Conservation (phyloP, 1,140 invertebrate species). For the Drosophila pruinosa region DNA sequence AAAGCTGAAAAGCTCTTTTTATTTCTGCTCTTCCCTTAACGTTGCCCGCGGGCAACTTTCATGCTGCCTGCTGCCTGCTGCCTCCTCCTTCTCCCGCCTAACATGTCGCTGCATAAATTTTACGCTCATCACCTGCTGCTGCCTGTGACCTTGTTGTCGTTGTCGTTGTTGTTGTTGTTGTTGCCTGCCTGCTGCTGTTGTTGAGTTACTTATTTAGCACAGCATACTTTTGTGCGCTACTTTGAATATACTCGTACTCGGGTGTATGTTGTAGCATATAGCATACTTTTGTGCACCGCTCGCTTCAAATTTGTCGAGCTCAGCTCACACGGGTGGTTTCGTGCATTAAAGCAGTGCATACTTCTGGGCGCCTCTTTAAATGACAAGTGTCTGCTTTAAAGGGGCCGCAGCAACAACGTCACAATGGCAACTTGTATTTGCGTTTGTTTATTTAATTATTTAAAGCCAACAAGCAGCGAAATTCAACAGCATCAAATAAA, state of each 20-base stretch:
- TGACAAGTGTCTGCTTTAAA: neutral
- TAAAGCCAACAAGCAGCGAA: too few species aligned
- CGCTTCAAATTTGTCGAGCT: neutral
- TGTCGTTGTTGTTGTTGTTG: slow-evolving; percentile 24
- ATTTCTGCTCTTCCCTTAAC: neutral
- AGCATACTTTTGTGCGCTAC: slow-evolving; percentile 57
- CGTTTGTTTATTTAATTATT: too few species aligned
- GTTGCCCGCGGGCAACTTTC: slow-evolving; percentile 52
- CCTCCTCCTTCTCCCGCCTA: slow-evolving; percentile 30
- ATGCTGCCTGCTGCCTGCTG: slow-evolving; percentile 33
- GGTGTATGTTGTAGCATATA: slow-evolving; percentile 12
- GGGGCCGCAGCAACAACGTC: too few species aligned
- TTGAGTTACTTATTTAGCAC: slow-evolving; percentile 71
- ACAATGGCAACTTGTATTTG: too few species aligned
- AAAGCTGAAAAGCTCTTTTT: slow-evolving; percentile 40
- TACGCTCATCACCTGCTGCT: slow-evolving; percentile 73
- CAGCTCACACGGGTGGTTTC: neutral
- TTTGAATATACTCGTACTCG: too few species aligned
- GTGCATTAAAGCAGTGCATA: neutral
- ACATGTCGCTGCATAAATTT: slow-evolving; percentile 81
- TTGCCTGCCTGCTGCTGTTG: slow-evolving; percentile 17
- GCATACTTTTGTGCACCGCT: slow-evolving; percentile 14
- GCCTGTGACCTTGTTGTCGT: slow-evolving; percentile 62
- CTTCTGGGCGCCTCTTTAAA: too few species aligned
- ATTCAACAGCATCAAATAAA: too few species aligned